Conservation (phyloP, 2,113 vertebrate genomes). For the Rhinolophus ferrumequinum region DNA sequence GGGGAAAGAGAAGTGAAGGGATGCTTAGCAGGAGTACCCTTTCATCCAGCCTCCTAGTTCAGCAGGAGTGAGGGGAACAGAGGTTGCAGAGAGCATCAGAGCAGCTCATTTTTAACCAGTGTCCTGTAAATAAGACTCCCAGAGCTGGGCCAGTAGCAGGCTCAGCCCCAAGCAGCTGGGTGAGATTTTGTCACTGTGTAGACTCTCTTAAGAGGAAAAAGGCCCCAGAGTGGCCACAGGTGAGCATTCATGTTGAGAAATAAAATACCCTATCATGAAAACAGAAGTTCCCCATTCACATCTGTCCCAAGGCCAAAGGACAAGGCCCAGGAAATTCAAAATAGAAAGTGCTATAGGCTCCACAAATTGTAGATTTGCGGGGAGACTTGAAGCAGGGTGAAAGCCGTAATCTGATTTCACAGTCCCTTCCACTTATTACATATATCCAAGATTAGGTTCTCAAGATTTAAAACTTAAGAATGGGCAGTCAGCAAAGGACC, state of each 20-base stretch:
- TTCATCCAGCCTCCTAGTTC: background rate
- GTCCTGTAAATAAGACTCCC: background rate
- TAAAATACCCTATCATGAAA: background rate
- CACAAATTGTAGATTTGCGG: background rate
- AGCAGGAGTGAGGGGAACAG: background rate
- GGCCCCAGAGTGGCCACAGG: background rate
- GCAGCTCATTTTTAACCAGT: background rate
- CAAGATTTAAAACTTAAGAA: slow-evolving; percentile 23
- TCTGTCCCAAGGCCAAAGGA: background rate
- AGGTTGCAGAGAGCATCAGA: background rate
- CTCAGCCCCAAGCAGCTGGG: background rate
- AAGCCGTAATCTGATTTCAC: background rate
- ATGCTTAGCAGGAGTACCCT: background rate
- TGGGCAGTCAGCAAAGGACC: background rate
- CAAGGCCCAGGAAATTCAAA: background rate
- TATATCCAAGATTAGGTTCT: background rate
- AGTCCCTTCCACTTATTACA: background rate
- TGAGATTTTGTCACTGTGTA: background rate
- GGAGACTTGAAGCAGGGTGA: background rate
- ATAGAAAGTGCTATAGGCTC: background rate
- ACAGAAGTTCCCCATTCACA: background rate
- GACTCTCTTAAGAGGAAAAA: background rate
- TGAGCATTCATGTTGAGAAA: background rate
- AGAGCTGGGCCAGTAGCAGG: background rate
- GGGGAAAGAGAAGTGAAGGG: background rate